phyloP scores from a whole-genome alignment of 2,797 vertebrate species.

The Staurois parvus region DNA sequence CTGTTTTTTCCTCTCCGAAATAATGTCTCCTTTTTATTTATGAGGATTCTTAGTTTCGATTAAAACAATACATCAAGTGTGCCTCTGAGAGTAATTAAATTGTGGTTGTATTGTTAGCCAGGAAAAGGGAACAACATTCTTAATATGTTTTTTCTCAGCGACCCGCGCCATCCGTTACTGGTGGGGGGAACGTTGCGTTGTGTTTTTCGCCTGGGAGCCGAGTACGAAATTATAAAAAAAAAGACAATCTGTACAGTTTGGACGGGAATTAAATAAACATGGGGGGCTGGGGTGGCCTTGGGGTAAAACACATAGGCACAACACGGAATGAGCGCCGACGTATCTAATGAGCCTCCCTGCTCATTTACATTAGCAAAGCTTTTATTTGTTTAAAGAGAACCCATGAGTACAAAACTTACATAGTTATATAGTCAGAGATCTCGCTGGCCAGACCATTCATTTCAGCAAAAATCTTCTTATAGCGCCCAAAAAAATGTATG shows the following conservation, averaged over 20 bases:
- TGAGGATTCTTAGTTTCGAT: slow-evolving; percentile 58
- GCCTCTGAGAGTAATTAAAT: slow-evolving; percentile 57
- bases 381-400: too few relatives aligned
- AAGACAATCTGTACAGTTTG: slow-evolving; percentile 20
- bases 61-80: slow-evolving; percentile 60
- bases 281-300: neutral
- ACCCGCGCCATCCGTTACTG: slow-evolving; percentile 19
- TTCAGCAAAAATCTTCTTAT: too few relatives aligned
- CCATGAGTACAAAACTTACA: too few relatives aligned
- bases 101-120: slow-evolving; percentile 50
- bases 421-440: too few relatives aligned
- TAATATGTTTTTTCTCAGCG: slow-evolving; percentile 13
- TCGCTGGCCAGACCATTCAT: too few relatives aligned
- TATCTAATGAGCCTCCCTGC: neutral
- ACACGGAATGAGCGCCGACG: slow-evolving; percentile 5
- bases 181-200: neutral
- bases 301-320: neutral
- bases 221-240: neutral
- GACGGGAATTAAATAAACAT: slow-evolving; percentile 30
- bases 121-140: slow-evolving; percentile 42
- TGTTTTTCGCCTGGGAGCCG: slow-evolving; percentile 7
- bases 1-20: slow-evolving; percentile 24
- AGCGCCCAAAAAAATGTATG: too few relatives aligned
- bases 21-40: slow-evolving; percentile 58
- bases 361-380: neutral